Evolutionary conservation across 2,888 invertebrate genomes (phyloP).

Genomic region (Leucozona laternaria): DNA sequence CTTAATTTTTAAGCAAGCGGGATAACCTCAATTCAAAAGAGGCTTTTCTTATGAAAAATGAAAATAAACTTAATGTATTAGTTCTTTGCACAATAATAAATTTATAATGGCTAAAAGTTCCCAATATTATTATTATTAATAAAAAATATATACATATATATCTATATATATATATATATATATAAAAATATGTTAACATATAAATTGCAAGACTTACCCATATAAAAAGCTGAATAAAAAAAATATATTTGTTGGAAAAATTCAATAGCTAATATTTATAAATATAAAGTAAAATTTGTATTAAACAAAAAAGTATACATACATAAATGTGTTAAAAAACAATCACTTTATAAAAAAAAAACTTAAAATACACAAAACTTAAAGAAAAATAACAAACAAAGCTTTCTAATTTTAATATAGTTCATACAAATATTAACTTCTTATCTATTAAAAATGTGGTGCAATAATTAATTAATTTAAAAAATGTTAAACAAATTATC

Average conservation of each 20-base stretch:
- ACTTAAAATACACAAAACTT: slow-evolving; percentile 17
- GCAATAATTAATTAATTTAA: slow-evolving; percentile 57
- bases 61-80: slow-evolving; percentile 12
- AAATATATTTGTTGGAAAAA: slow-evolving; percentile 4
- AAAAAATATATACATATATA: slow-evolving; percentile 2
- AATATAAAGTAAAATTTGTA: not conserved
- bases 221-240: slow-evolving; percentile 10
- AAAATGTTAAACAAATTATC: slow-evolving; percentile 32
- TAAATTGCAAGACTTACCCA: slow-evolving; percentile 31
- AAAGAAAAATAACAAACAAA: not conserved
- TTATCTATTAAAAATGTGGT: slow-evolving; percentile 51
- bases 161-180: slow-evolving; percentile 2
- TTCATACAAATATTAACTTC: not conserved
- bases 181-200: slow-evolving; percentile 7
- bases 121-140: slow-evolving; percentile 11
- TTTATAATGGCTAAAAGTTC: slow-evolving; percentile 51
- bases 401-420: slow-evolving; percentile 34
- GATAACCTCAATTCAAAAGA: slow-evolving; percentile 4
- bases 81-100: slow-evolving; percentile 58
- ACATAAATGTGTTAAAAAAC: slow-evolving; percentile 24
- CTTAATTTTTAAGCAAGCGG: slow-evolving; percentile 13
- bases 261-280: slow-evolving; percentile 26
- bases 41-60: slow-evolving; percentile 20
- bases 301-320: slow-evolving; percentile 19
- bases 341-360: slow-evolving; percentile 31